Evolutionary conservation across 2,113 vertebrate genomes (phyloP), one percentile per base, ranked within the genome.

Genomic region (Pycnonotus jocosus): DNA sequence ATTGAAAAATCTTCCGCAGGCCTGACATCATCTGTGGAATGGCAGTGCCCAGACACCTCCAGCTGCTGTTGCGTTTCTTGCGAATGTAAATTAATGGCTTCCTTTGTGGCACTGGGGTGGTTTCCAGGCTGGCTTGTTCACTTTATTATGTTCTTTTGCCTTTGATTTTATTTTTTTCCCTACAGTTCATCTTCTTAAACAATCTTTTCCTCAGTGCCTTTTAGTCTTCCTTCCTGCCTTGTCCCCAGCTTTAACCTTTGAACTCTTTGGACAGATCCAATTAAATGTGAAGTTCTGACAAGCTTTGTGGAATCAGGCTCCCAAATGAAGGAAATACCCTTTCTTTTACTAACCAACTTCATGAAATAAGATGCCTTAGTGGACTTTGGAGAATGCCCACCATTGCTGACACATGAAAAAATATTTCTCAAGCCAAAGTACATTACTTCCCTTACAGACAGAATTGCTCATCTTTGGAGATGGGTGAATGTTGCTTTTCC

Each of bases 1-100:
- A 97, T 96, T 97, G 96, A 97, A 97, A 97, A 97, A 97, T 96
- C 93, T 97, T 97, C 96, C 2, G 0, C 86, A 84, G 79, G 81
- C 83, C 73, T 91, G 94, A 95, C 96, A 96, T 97, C 94, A 95
- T 95, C 97, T 96, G 91, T 95, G 84, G 91, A 91, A 79, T 94
- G 76, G 86, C 92, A 96, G 71, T 50, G 60, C 88, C 86, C 91
- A 97, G 97, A 97, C 94, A 91, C 90, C 80, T 96, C 95, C 95
- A 96, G 96, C 97, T 97, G 97, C 91, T 88, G 70, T 86, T 89
- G 74, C 78, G 50, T 91, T 96, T 66, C 71, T 92, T 51, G 73
- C 14, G 88, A 96, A 97, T 97, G 88, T 90, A 97, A 97, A 97
- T 97, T 66, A 97, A 95, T 86, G 69, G 61, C 53, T 78, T 74